These are phyloP conservation scores for Drosophila auraria DNA, from an alignment of 1,140 invertebrate species.

Conservation along the genomic window DNA sequence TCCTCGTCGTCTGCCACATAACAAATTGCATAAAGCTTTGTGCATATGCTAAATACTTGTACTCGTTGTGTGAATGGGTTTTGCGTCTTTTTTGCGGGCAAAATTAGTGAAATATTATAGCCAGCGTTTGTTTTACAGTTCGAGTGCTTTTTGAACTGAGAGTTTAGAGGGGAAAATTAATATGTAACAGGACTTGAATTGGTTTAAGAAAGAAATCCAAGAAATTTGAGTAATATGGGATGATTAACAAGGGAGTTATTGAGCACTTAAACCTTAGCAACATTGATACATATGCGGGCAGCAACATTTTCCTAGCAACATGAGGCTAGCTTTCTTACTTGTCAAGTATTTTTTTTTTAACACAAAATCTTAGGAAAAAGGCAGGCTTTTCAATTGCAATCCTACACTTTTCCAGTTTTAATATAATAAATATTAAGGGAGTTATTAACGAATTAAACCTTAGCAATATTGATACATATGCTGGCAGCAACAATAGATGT, in stretches of 20 bases:
- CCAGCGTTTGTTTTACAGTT: constrained; percentile 34
- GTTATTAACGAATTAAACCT: too few relatives aligned
- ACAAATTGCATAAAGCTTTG: constrained; percentile 68
- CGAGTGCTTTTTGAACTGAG: neutral
- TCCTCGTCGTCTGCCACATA: constrained; percentile 33
- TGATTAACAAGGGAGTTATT: neutral
- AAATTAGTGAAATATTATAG: constrained; percentile 60
- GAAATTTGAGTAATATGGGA: neutral
- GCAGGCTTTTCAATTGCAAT: too few relatives aligned
- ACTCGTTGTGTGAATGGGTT: constrained; percentile 8
- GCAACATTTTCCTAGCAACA: too few relatives aligned
- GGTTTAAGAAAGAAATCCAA: neutral
- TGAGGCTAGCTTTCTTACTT: too few relatives aligned
- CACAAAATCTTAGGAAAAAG: too few relatives aligned
- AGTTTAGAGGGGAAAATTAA: neutral
- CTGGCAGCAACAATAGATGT: too few relatives aligned
- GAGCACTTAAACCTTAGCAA: too few relatives aligned
- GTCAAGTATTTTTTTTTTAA: too few relatives aligned
- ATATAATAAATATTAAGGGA: too few relatives aligned
- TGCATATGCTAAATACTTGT: constrained; percentile 67
- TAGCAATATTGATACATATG: too few relatives aligned
- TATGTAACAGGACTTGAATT: neutral
- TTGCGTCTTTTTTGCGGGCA: neutral
- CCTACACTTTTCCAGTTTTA: too few relatives aligned
- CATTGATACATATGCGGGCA: too few relatives aligned